Base-by-base conservation (phyloP, 2,797 vertebrate genomes). In the Melanotaenia boesemani region DNA sequence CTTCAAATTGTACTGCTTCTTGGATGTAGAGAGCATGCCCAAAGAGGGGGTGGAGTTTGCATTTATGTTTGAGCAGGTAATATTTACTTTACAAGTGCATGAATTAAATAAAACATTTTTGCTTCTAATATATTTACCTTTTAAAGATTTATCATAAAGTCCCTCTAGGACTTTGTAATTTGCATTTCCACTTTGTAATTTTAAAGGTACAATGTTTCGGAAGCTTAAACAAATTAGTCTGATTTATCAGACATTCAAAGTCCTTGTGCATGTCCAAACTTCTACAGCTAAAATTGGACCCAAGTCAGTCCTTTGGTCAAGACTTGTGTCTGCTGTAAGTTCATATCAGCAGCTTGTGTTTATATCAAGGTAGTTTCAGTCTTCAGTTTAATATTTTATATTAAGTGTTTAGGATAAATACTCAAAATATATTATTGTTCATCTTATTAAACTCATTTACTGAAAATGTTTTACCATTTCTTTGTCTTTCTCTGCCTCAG, bases 61-160 rank as follows among this genome's bases (percentile, higher is more conserved):
- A 5, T 98, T 98, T 89, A 97, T 98, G 97, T 98, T 98, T 92
- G 97, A 98, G 84, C 97, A 98, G 95, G 97, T 97, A 77, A 87
- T 56, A 18, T 70, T 60, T 54, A 20, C 6, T 54, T 1, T 18
- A 52, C 12, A 52, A 22, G 32, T 6, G 8, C 2, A 7, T 26
- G 13, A 6, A 32, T 34, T 41, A 52, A 4, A 26, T 60, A 10
- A 44, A 28, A 5, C 16, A 15, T 11, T 15, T 34, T 41, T 69
- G 20, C 24, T 9, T 18, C n/a, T 18, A 55, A 44, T 10, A 8
- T 54, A 20, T 26, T 15, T 15, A 20, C 32, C 16, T 56, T 39
- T n/a, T 18, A 59, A 59, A 58, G 5, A 9, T 58, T 34, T 20
- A 32, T 9, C 32, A 36, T 7, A 20, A 44, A 50, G 46, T 22